These are phyloP conservation scores for Callionymus lyra DNA, from an alignment of 2,113 vertebrate genomes.

Conservation along the genomic window DNA sequence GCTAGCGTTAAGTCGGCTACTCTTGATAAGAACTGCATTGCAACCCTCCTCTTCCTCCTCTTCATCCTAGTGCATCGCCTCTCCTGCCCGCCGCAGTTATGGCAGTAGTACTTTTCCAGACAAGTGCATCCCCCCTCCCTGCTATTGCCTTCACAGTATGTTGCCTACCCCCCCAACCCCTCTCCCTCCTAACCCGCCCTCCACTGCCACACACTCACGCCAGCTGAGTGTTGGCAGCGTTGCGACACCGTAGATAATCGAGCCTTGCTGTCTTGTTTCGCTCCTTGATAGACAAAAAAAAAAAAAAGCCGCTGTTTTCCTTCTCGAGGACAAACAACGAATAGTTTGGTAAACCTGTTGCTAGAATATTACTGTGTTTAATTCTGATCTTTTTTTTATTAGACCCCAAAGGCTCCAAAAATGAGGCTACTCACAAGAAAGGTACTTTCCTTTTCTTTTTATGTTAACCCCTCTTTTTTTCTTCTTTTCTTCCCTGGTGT, in stretches of 20 bases:
- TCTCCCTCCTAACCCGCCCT: conserved; percentile 27
- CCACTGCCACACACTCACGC: conserved; percentile 57
- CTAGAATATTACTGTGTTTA: conserved; percentile 71
- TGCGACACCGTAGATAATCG: conserved; percentile 47
- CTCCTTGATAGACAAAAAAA: conserved; percentile 43
- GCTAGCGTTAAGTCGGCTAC: conserved; percentile 60
- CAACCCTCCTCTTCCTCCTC: conserved; percentile 41
- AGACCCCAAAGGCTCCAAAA: conserved; percentile 77
- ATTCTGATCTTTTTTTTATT: conserved; percentile 76
- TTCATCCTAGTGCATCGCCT: conserved; percentile 43
- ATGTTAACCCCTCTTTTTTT: conserved; percentile 18
- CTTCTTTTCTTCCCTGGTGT: conserved; percentile 23
- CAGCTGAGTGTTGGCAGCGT: conserved; percentile 62
- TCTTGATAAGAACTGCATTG: conserved; percentile 63
- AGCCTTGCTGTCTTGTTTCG: conserved; percentile 64
- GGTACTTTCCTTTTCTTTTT: conserved; percentile 68
- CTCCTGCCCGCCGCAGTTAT: conserved; percentile 58
- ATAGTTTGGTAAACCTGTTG: conserved; percentile 49
- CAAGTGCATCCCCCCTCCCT: conserved; percentile 63
- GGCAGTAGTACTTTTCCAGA: conserved; percentile 52
- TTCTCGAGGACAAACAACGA: conserved; percentile 59
- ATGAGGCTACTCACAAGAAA: conserved; percentile 77
- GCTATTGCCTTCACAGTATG: conserved; percentile 68
- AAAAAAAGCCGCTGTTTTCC: conserved; percentile 58
- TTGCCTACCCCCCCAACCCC: conserved; percentile 25